Evolutionary conservation across 2,888 invertebrate genomes (phyloP).

Genomic region (Epirrhoe tristata): DNA sequence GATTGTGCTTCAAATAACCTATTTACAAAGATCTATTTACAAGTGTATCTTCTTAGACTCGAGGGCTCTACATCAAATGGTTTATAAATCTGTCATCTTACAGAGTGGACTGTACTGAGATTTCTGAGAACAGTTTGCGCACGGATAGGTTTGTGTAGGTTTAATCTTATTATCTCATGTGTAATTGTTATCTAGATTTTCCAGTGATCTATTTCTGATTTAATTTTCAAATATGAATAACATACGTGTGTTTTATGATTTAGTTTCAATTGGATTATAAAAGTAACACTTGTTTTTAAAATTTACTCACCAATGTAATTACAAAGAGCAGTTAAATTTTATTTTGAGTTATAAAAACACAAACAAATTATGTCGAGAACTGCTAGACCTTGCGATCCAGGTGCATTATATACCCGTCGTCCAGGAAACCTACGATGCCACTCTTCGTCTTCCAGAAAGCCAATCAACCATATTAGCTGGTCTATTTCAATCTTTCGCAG

Average conservation of each 20-base stretch:
- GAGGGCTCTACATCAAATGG: slow-evolving; percentile 47
- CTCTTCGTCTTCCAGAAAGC: slow-evolving; percentile 71
- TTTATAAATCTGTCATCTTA: slow-evolving; percentile 36
- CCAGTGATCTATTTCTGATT: neutral
- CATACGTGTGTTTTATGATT: too few relatives aligned
- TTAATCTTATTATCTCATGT: slow-evolving; percentile 37
- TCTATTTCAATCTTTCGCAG: slow-evolving; percentile 73
- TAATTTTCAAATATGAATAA: neutral
- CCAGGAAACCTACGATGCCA: slow-evolving; percentile 62
- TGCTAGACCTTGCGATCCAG: slow-evolving; percentile 12
- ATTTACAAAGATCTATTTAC: neutral
- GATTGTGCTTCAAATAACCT: slow-evolving; percentile 39
- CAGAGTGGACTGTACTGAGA: slow-evolving; percentile 51
- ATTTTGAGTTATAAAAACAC: neutral
- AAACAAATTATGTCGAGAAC: neutral
- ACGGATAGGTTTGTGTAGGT: slow-evolving; percentile 45
- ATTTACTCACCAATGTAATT: neutral
- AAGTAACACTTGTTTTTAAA: neutral
- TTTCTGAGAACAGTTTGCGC: slow-evolving; percentile 58
- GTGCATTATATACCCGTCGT: slow-evolving; percentile 58
- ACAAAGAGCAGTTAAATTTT: neutral
- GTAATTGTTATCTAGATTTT: slow-evolving; percentile 21
- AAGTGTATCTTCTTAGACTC: neutral
- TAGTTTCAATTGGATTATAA: neutral
- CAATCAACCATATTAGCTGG: slow-evolving; percentile 65